Base-by-base conservation (phyloP, 2,888 invertebrate genomes). In the Catonia carolina region DNA sequence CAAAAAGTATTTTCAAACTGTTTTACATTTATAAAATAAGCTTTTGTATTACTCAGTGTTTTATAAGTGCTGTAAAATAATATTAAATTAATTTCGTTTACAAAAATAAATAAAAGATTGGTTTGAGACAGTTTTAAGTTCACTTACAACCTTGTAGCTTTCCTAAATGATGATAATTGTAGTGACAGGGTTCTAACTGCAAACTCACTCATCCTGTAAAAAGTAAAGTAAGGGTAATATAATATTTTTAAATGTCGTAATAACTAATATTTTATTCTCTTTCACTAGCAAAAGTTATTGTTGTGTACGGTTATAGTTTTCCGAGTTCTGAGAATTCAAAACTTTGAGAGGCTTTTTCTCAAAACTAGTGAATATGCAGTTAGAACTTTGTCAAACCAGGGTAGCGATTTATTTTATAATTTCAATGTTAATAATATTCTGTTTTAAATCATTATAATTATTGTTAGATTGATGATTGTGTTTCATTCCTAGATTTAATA, bases 381-480 rank as follows among this genome's bases (percentile, higher is more conserved):
- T 54, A 47, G 47, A 54, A 54, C 54, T 47, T 47, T 54, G 33
- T 54, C 47, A 54, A 54, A 45, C 47, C 47, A 54, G 47, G 22
- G 42, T 53, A 41, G 53, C 27, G 66, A 60, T 10, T 6, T 6
- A 8, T n/a, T n/a, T n/a, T n/a, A n/a, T n/a, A n/a, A n/a, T n/a
- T n/a, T n/a, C n/a, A n/a, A n/a, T n/a, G n/a, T n/a, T n/a, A n/a
- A n/a, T n/a, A n/a, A n/a, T n/a, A n/a, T n/a, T n/a, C n/a, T n/a
- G n/a, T n/a, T n/a, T n/a, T n/a, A n/a, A n/a, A n/a, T n/a, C n/a
- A n/a, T n/a, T n/a, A n/a, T n/a, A n/a, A n/a, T n/a, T n/a, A n/a
- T n/a, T n/a, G n/a, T n/a, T n/a, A n/a, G n/a, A n/a, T n/a, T n/a
- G n/a, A n/a, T n/a, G n/a, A n/a, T n/a, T n/a, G n/a, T n/a, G n/a